Evolutionary conservation across 2,797 vertebrate genomes (phyloP).

Genomic region (Sebastes kiyomatsui): DNA sequence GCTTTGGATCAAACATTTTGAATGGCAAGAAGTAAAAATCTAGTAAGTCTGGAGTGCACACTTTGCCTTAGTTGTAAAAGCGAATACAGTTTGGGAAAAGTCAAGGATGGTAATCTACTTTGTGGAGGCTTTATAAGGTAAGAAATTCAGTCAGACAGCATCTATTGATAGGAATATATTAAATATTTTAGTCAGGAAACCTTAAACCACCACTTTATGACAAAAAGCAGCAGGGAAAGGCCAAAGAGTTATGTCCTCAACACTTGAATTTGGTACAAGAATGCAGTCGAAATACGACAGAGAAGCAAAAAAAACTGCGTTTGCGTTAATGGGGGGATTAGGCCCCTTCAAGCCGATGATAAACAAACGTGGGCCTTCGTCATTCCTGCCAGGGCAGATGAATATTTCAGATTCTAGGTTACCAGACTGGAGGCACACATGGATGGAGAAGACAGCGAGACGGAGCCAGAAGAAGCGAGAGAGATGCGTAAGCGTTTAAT

Average conservation of each 20-base stretch:
- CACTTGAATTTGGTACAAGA: conserved; percentile 30
- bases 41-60: not conserved
- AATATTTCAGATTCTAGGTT: conserved; percentile 44
- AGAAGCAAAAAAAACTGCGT: conserved; percentile 9
- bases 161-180: conserved; percentile 22
- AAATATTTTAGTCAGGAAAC: conserved; percentile 12
- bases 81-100: conserved; percentile 7
- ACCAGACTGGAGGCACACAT: conserved; percentile 4
- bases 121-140: conserved; percentile 25
- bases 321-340: conserved; percentile 31
- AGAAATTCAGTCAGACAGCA: conserved; percentile 16
- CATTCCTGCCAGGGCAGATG: conserved; percentile 32
- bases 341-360: not conserved
- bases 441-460: not conserved
- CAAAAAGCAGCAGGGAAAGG: conserved; percentile 12
- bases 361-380: conserved; percentile 19
- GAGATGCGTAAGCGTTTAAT: conserved; percentile 28
- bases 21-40: not conserved
- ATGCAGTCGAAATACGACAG: conserved; percentile 35
- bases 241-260: conserved; percentile 14
- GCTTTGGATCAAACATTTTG: fast-evolving
- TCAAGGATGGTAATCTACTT: not conserved
- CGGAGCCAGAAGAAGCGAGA: not conserved
- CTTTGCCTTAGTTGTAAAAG: not conserved
- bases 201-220: conserved; percentile 11